Evolutionary conservation across 1,140 invertebrate species (phyloP).

Genomic region (Grapholita molesta): DNA sequence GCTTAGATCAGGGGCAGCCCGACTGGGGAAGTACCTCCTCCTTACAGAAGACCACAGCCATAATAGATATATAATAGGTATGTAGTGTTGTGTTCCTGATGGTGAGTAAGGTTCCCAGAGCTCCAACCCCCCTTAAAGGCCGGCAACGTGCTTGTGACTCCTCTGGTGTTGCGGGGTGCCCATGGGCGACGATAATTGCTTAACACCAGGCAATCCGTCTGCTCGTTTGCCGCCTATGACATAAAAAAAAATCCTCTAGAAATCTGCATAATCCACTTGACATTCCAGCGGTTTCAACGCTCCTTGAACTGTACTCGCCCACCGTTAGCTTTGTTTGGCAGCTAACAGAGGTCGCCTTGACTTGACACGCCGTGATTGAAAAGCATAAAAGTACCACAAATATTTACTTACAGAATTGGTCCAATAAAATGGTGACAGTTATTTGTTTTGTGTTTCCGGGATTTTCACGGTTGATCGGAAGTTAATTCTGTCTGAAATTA

Average conservation of each 20-base stretch:
- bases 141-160: too few species aligned
- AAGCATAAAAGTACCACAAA: constrained; percentile 7
- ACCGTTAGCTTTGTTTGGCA: constrained; percentile 9
- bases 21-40: too few species aligned
- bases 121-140: too few species aligned
- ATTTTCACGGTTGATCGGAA: not conserved
- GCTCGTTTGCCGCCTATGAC: too few species aligned
- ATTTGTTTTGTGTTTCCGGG: not conserved
- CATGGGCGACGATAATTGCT: too few species aligned
- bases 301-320: not conserved
- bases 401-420: constrained; percentile 10
- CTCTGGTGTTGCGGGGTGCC: too few species aligned
- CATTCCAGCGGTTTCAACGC: not conserved
- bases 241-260: not conserved
- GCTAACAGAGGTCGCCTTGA: not conserved
- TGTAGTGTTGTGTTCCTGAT: too few species aligned
- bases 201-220: too few species aligned
- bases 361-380: constrained; percentile 17
- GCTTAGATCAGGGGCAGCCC: too few species aligned
- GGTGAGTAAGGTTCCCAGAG: too few species aligned
- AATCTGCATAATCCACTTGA: not conserved
- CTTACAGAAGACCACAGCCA: too few species aligned
- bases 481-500: not conserved
- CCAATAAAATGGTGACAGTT: not conserved
- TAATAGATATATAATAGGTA: too few species aligned